A percentile compares a stretch with the other conserved stretches of the same genome.
Evolutionary conservation across 2,888 invertebrate genomes (phyloP).

Genomic region (Isotomurus palustris): DNA sequence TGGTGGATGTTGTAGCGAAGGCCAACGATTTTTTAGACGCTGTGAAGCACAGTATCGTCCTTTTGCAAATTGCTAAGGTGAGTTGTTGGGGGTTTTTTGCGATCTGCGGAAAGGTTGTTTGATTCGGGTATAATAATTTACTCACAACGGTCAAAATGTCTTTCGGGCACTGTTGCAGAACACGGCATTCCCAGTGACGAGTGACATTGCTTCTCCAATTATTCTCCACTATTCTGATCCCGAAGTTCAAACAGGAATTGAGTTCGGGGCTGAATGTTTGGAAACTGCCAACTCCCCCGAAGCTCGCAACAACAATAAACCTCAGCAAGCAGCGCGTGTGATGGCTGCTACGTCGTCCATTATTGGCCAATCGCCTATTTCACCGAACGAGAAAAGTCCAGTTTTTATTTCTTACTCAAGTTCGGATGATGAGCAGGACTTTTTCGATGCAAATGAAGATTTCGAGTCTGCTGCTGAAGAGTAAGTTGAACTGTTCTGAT

Average conservation of each 20-base stretch:
- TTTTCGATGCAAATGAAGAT: slow-evolving; percentile 84
- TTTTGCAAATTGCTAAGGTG: slow-evolving; percentile 96
- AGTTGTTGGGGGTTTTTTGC: slow-evolving; percentile 14
- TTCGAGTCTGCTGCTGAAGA: slow-evolving; percentile 31
- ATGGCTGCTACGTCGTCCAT: slow-evolving; percentile 9
- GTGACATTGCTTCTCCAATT: slow-evolving; percentile 35
- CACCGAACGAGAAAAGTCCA: slow-evolving; percentile 42
- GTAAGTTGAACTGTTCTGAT: no score
- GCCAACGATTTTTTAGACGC: slow-evolving; percentile 78
- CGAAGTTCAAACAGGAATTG: slow-evolving; percentile 41
- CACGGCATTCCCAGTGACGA: slow-evolving; percentile 44
- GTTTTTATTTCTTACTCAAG: slow-evolving; percentile 83
- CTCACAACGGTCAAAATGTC: no score
- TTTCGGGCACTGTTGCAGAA: no score
- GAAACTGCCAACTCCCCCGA: slow-evolving; percentile 33
- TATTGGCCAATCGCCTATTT: slow-evolving; percentile 38
- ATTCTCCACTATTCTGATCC: slow-evolving; percentile 45
- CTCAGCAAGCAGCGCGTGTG: slow-evolving; percentile 1
- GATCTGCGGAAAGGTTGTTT: no score
- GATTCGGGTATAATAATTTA: no score
- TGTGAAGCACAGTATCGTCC: slow-evolving; percentile 96
- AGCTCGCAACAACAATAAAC: slow-evolving; percentile 15
- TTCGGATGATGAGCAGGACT: slow-evolving; percentile 82
- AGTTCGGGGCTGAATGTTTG: slow-evolving; percentile 41
- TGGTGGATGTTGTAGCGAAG: slow-evolving; percentile 40